phyloP scores from a whole-genome alignment of 1,140 invertebrate species.

The Hyles vespertilio region DNA sequence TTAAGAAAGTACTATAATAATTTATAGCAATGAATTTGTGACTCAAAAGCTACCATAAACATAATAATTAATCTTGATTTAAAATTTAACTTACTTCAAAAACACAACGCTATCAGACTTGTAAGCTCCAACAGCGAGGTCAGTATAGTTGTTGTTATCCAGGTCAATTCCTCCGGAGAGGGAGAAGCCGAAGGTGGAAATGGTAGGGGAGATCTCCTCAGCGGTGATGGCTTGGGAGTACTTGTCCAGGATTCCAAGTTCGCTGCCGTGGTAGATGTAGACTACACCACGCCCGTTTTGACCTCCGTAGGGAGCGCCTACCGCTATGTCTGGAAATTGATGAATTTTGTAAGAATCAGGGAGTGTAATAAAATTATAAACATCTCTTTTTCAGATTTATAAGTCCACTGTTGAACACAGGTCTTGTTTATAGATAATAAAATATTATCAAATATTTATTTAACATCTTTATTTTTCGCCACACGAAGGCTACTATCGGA shows the following conservation, averaged over 20 bases:
- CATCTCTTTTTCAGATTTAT: too few relatives aligned
- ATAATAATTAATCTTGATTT: too few relatives aligned
- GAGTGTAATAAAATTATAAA: too few relatives aligned
- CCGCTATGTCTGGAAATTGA: conserved; percentile 88
- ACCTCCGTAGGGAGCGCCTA: conserved; percentile 97
- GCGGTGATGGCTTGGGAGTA: conserved; percentile 88
- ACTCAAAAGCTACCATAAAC: too few relatives aligned
- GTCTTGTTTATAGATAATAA: too few relatives aligned
- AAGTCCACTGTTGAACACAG: too few relatives aligned
- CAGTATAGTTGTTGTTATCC: conserved; percentile 93
- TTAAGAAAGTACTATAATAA: too few relatives aligned
- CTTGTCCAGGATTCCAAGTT: conserved; percentile 82
- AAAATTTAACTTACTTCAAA: conserved; percentile 78
- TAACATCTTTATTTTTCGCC: too few relatives aligned
- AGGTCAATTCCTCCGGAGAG: conserved; percentile 92
- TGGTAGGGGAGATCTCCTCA: conserved; percentile 78
- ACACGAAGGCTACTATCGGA: too few relatives aligned
- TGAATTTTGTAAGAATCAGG: too few relatives aligned
- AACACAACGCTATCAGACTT: conserved; percentile 87
- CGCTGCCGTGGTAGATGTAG: conserved; percentile 95
- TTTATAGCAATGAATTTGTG: too few relatives aligned
- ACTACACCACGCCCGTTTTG: conserved; percentile 89
- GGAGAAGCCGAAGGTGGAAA: conserved; percentile 93
- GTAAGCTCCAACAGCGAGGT: conserved; percentile 93
- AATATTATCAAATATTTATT: too few relatives aligned